phyloP scores from a whole-genome alignment of 2,797 vertebrate species.

The Rhyacichthys aspro region DNA sequence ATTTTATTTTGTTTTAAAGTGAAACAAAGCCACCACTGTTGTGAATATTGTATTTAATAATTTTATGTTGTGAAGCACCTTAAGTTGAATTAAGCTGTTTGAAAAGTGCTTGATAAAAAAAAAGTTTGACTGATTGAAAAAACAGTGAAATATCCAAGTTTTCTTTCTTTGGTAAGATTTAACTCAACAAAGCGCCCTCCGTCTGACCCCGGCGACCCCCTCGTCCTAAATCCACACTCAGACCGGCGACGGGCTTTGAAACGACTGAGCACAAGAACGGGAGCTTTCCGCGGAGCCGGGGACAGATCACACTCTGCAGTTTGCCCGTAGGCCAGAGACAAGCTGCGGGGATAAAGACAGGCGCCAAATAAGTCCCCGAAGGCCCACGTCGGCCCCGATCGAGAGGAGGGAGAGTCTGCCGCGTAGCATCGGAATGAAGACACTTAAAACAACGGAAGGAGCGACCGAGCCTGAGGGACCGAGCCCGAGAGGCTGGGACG shows the following conservation, averaged over 20 bases:
- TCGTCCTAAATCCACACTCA: constrained; percentile 32
- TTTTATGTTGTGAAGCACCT: too few relatives aligned
- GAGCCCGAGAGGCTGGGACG: constrained; percentile 57
- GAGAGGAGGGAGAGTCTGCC: constrained; percentile 30
- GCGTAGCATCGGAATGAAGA: constrained; percentile 67
- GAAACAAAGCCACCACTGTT: too few relatives aligned
- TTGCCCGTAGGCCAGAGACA: constrained; percentile 65
- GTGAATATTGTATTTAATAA: too few relatives aligned
- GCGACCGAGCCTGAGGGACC: constrained; percentile 54
- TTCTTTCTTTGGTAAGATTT: not conserved
- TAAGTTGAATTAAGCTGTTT: too few relatives aligned
- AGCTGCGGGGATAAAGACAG: constrained; percentile 58
- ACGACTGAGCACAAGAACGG: constrained; percentile 35
- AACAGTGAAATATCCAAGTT: too few relatives aligned
- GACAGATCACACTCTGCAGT: constrained; percentile 64
- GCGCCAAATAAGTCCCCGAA: constrained; percentile 59
- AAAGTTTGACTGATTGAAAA: too few relatives aligned
- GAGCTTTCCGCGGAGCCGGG: constrained; percentile 52
- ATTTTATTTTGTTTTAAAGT: too few relatives aligned
- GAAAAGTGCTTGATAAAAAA: too few relatives aligned
- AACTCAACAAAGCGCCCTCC: constrained; percentile 14
- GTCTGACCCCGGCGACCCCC: constrained; percentile 11
- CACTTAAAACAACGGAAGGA: constrained; percentile 66
- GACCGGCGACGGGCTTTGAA: constrained; percentile 36
- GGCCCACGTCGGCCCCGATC: constrained; percentile 50